Conservation (phyloP, 2,888 invertebrate species). For the Volucella bombylans region DNA sequence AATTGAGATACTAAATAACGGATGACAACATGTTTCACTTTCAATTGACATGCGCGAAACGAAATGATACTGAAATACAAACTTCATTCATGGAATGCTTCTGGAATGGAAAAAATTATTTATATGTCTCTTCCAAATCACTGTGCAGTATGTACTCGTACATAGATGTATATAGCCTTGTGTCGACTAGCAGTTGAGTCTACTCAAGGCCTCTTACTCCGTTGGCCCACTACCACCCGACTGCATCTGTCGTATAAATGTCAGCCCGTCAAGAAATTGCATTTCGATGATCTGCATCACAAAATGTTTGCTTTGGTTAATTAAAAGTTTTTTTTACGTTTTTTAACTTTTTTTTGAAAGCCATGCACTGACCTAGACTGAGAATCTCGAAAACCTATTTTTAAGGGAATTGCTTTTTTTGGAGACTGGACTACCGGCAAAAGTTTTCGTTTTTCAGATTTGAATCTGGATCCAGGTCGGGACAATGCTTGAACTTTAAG, state of each 20-base stretch:
- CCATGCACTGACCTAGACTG: constrained; percentile 62
- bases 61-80: constrained; percentile 51
- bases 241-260: constrained; percentile 12
- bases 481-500: constrained; percentile 45
- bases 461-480: constrained; percentile 53
- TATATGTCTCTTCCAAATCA: constrained; percentile 1
- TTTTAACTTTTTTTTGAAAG: background rate
- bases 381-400: constrained; percentile 1
- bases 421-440: constrained; percentile 25
- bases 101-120: constrained; percentile 23
- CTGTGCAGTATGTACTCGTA: constrained; percentile 1
- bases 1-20: constrained; percentile 1
- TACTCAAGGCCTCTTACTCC: constrained; percentile 48
- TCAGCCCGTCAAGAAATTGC: constrained; percentile 33
- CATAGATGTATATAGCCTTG: constrained; percentile 30
- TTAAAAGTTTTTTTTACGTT: constrained; percentile 41
- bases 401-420: constrained; percentile 15
- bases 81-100: constrained; percentile 70
- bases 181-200: constrained; percentile 10
- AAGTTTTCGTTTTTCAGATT: constrained; percentile 23
- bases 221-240: constrained; percentile 27
- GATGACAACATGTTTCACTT: constrained; percentile 13
- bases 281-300: constrained; percentile 31
- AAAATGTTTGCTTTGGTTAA: constrained; percentile 59
- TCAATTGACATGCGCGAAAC: constrained; percentile 55